Conservation (phyloP, 2,113 vertebrate species). For the Cranoglanis bouderius region DNA sequence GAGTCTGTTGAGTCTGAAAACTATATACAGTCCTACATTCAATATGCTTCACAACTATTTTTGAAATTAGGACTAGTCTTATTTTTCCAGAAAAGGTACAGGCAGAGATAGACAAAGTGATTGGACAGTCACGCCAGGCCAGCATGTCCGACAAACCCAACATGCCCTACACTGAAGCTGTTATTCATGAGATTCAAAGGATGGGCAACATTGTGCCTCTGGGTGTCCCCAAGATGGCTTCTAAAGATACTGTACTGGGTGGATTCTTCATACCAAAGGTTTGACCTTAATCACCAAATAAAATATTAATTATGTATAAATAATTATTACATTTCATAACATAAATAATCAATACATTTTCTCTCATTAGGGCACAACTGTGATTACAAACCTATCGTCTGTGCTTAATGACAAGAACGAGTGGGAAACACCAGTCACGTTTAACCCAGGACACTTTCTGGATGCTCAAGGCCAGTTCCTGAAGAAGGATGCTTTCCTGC, state of each 20-base stretch:
- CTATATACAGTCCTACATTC: not conserved
- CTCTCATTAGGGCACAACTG: constrained; percentile 61
- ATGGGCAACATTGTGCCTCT: constrained; percentile 67
- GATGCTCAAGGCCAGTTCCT: constrained; percentile 73
- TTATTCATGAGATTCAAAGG: constrained; percentile 76
- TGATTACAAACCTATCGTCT: constrained; percentile 73
- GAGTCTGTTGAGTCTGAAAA: not conserved
- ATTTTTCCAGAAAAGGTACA: constrained; percentile 56
- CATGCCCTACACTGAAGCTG: constrained; percentile 74
- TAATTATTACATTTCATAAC: not conserved
- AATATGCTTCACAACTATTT: not conserved
- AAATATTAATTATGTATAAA: not conserved
- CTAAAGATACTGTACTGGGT: constrained; percentile 54
- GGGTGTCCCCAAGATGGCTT: constrained; percentile 49
- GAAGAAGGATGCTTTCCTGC: constrained; percentile 74
- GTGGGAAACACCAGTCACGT: constrained; percentile 74
- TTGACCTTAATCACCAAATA: not conserved
- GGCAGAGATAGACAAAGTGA: constrained; percentile 57
- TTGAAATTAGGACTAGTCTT: not conserved
- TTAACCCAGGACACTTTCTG: constrained; percentile 81
- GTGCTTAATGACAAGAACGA: constrained; percentile 71
- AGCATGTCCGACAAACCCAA: constrained; percentile 61
- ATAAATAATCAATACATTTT: too few relatives aligned
- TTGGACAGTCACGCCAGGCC: constrained; percentile 56
- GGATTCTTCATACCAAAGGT: constrained; percentile 74